phyloP scores from a whole-genome alignment of 2,888 invertebrate genomes.

The Pachliopta kotzebuea region DNA sequence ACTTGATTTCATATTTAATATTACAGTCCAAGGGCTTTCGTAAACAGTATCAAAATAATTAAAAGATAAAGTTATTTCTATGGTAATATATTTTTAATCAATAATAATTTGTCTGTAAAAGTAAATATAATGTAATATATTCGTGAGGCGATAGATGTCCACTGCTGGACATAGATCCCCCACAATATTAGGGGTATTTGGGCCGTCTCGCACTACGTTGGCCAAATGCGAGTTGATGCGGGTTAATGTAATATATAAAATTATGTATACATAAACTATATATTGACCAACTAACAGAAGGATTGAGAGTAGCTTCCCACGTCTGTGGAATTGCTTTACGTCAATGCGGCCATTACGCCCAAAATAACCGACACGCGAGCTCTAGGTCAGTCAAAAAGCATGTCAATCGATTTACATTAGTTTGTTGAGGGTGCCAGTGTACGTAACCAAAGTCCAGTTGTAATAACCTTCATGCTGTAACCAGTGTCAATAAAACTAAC shows the following conservation, averaged over 20 bases:
- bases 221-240: too few relatives aligned
- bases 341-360: slow-evolving; percentile 67
- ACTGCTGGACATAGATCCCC: too few relatives aligned
- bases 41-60: not conserved
- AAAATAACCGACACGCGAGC: slow-evolving; percentile 61
- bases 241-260: slow-evolving; percentile 43
- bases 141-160: too few relatives aligned
- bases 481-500: slow-evolving; percentile 11
- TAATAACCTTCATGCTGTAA: slow-evolving; percentile 15
- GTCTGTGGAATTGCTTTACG: slow-evolving; percentile 67
- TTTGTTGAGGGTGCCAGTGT: slow-evolving; percentile 47
- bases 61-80: not conserved
- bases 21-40: not conserved
- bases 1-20: slow-evolving; percentile 43
- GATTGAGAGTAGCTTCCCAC: slow-evolving; percentile 61
- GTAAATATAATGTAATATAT: too few relatives aligned
- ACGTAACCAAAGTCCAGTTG: slow-evolving; percentile 35
- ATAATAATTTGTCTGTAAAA: too few relatives aligned
- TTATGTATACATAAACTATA: slow-evolving; percentile 30
- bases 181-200: too few relatives aligned
- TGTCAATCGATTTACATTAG: slow-evolving; percentile 71
- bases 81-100: not conserved
- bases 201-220: too few relatives aligned
- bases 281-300: slow-evolving; percentile 48
- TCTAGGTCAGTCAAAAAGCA: slow-evolving; percentile 62